A percentile compares a stretch with the other conserved stretches of the same genome.
Conservation (phyloP, 2,888 invertebrate species). For the Meta bourneti region DNA sequence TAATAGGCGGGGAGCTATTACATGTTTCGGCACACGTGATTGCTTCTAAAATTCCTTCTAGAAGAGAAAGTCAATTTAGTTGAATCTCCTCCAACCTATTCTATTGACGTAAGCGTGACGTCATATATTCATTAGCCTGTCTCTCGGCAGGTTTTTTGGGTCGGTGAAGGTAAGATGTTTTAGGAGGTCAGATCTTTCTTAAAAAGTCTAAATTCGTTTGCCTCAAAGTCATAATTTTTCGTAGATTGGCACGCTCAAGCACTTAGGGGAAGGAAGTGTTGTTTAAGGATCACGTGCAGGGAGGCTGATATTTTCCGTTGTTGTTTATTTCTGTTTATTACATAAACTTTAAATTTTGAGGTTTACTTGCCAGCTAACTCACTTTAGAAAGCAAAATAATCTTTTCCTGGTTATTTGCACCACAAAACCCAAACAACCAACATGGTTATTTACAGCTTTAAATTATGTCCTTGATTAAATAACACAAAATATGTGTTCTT, state of each 20-base stretch:
- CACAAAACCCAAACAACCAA: no score
- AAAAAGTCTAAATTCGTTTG: not conserved
- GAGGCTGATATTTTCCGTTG: not conserved
- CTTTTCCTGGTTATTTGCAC: no score
- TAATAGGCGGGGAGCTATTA: not conserved
- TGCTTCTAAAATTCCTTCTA: not conserved
- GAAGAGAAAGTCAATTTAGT: conserved; percentile 9
- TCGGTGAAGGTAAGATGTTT: not conserved
- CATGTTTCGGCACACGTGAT: not conserved
- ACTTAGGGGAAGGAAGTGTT: not conserved
- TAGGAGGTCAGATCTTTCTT: not conserved
- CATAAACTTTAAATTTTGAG: no score
- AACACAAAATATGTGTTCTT: no score
- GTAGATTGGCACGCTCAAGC: not conserved
- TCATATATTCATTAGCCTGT: not conserved
- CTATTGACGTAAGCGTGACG: not conserved
- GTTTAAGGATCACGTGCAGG: not conserved
- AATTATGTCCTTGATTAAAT: no score
- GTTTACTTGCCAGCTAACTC: no score
- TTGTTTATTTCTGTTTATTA: not conserved
- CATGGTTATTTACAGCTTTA: no score
- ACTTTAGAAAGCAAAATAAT: no score
- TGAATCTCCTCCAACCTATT: not conserved
- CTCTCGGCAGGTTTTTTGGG: not conserved
- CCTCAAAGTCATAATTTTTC: not conserved